Evolutionary conservation across 2,888 invertebrate species (phyloP).

Genomic region (Lithophane semibrunnea): DNA sequence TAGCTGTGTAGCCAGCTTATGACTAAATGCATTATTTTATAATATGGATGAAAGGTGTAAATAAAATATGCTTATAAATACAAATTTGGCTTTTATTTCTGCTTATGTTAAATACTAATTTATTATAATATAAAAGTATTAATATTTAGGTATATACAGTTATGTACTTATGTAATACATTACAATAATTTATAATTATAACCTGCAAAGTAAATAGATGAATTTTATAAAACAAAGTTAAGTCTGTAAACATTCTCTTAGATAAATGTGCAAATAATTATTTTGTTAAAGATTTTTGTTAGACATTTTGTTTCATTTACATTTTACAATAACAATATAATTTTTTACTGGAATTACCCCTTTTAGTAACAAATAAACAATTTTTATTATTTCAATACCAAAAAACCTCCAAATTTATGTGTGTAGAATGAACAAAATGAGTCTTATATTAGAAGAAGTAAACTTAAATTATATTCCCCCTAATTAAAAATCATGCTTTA

Average conservation of each 20-base stretch:
- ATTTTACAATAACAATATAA: constrained; percentile 4
- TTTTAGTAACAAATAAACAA: constrained; percentile 10
- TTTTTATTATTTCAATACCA: neutral
- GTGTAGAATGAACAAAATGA: neutral
- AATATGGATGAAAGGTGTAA: constrained; percentile 23
- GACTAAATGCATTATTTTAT: constrained; percentile 2
- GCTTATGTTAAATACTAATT: constrained; percentile 46
- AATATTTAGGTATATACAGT: constrained; percentile 63
- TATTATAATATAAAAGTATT: constrained; percentile 60
- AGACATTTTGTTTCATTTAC: neutral
- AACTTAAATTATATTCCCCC: constrained; percentile 1
- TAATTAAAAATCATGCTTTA: constrained; percentile 3
- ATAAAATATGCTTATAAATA: constrained; percentile 53
- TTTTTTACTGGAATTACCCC: neutral
- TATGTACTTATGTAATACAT: constrained; percentile 25
- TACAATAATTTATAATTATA: neutral
- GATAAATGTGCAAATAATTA: neutral
- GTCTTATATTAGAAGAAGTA: neutral
- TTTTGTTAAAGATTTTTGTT: neutral
- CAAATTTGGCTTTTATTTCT: constrained; percentile 66
- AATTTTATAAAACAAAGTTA: constrained; percentile 11
- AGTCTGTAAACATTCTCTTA: neutral
- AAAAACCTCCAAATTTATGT: neutral
- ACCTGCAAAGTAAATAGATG: neutral
- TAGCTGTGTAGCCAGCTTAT: constrained; percentile 2